These are phyloP conservation scores for Melanaphis sacchari DNA, from an alignment of 1,140 invertebrate genomes.

Conservation along the genomic window DNA sequence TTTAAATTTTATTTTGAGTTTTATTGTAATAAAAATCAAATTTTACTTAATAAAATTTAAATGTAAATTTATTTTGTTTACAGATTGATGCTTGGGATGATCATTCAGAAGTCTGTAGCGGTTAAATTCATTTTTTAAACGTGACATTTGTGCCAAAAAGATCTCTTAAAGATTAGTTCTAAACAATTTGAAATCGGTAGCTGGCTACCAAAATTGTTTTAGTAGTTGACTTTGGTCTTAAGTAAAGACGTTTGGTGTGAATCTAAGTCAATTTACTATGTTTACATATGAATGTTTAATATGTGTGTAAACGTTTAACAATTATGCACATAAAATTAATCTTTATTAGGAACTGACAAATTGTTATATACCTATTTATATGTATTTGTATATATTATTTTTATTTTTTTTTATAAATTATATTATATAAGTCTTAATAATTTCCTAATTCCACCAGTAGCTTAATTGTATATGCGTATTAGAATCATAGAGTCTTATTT, in stretches of 20 bases:
- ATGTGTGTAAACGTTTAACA: background rate
- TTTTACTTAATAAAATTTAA: background rate
- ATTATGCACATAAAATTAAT: background rate
- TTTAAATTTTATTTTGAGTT: no score
- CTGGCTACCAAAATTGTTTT: background rate
- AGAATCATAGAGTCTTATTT: background rate
- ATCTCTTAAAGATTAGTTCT: constrained; percentile 44
- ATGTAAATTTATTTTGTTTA: constrained; percentile 62
- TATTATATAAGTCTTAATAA: constrained; percentile 2
- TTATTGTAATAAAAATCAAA: background rate
- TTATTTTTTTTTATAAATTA: background rate
- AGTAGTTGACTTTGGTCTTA: background rate
- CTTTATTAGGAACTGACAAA: constrained; percentile 22
- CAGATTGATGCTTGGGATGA: constrained; percentile 84
- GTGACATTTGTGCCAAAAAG: constrained; percentile 33
- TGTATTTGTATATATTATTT: background rate
- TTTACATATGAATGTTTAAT: background rate
- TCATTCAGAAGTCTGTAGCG: constrained; percentile 81
- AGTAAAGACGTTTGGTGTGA: background rate
- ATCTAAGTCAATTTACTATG: background rate
- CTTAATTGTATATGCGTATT: background rate
- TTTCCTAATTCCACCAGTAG: background rate
- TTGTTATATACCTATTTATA: background rate
- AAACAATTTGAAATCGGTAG: background rate
- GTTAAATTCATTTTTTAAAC: constrained; percentile 65